Base-by-base conservation (phyloP, 2,888 invertebrate species). In the Diploptera punctata region DNA sequence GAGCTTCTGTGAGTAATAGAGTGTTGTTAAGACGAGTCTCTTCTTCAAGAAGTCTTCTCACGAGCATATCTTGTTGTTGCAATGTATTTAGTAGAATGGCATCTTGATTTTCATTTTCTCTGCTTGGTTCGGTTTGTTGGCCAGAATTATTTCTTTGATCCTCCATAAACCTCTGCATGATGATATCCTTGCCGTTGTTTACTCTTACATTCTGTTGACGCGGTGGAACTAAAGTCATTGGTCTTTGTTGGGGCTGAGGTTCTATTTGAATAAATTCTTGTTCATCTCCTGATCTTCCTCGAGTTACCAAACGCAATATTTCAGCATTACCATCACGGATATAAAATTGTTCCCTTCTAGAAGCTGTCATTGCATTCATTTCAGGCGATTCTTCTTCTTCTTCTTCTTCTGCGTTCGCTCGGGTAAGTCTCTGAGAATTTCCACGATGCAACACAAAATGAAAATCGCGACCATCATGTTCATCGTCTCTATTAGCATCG, bases 261-360 rank as follows among this genome's bases (percentile, higher is more conserved):
- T 13, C 44, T 10, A 38, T 38, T 10, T 68, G 54, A 16, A 33
- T 21, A 7, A 68, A 54, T 7, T 38, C 38, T 4, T 49, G 68
- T 16, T 76, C 76, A 75, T 91, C 90, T 76, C 90, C 90, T 69
- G 86, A 85, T 75, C 90, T 88, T 16, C 91, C 92, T 78, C 93
- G 86, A 0, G 93, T 93, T 67, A 94, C 90, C 67, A 95, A 83
- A 75, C 93, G 86, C 67, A 95, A 82, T 74, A 95, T 93, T 85
- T 95, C 95, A 0, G 94, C 91, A 79, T 94, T 93, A 0, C 94
- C 95, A 79, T 94, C 93, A 79, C 93, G 89, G 52, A 93, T 93
- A 79, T 92, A 95, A 78, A 91, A 89, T 78, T 92, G 91, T 79
- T 92, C 91, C 73, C 92, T 85, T 67, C 70, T 67, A n/a, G 70